Evolutionary conservation across 2,113 vertebrate genomes (phyloP), one percentile per base, ranked within the genome.

Genomic region (Taxidea taxus): DNA sequence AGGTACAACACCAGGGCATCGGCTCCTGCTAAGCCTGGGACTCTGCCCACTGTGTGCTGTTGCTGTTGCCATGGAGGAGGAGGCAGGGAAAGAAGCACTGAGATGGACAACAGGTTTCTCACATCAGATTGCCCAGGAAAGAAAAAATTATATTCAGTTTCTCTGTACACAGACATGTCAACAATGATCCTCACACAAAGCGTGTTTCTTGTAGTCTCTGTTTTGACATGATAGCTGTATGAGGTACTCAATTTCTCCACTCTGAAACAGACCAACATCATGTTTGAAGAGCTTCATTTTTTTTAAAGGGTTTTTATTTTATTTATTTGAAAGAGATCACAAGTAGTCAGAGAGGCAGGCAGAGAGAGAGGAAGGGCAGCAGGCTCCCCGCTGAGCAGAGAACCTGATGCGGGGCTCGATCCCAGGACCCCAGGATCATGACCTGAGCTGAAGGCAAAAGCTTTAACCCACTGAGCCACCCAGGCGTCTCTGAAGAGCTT

Each of bases 221-320:
- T 93, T 88, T 95, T 42, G 37, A 91, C 96, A 86, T 54, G 75
- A 95, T 27, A 70, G 21, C 60, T 58, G 34, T 15, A 29, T 44
- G 31, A 81, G n/a, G 6, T 66, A 60, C 20, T 58, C 6, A 42
- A 31, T 37, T 14, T 6, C 47, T 78, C 31, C 2, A 21, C 42
- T 78, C 51, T 34, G 49, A 44, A 34, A n/a, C 7, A 49, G 4
- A 68, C 64, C 25, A 51, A 56, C 14, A 37, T 47, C 62, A 16
- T 21, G 4, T 84, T 74, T 58, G 5, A 75, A 90, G 81, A 90
- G 23, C 58, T 74, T 92, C 66, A 66, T 60, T 89, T 93, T 80
- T n/a, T n/a, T n/a, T n/a, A n/a, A n/a, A n/a, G n/a, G n/a, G n/a
- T n/a, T n/a, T n/a, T n/a, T n/a, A n/a, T n/a, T n/a, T n/a, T n/a